Conservation (phyloP, 1,140 invertebrate genomes). For the Aradophagus sp. region DNA sequence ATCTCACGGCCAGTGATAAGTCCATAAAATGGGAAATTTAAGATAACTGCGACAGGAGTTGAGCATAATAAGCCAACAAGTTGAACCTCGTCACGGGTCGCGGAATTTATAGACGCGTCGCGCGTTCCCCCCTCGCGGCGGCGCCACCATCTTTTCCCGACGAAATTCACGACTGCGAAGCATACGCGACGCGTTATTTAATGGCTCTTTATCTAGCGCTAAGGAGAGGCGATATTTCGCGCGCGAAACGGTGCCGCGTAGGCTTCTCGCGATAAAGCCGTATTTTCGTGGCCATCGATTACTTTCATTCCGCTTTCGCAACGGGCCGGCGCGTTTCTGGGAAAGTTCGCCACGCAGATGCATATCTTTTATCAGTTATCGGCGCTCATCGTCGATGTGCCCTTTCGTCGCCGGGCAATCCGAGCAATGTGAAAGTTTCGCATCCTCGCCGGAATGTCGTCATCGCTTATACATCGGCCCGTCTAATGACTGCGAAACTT, state of each 20-base stretch:
- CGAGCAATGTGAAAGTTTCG: background rate
- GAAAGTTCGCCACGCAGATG: slow-evolving; percentile 31
- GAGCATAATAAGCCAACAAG: slow-evolving; percentile 19
- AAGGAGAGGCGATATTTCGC: slow-evolving; percentile 2
- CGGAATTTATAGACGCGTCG: slow-evolving; percentile 16
- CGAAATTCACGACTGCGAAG: too few relatives aligned
- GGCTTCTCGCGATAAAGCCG: slow-evolving; percentile 23
- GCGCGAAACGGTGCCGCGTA: background rate
- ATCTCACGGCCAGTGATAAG: too few relatives aligned
- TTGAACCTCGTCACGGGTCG: slow-evolving; percentile 6
- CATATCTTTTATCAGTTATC: slow-evolving; percentile 51
- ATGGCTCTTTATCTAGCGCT: background rate
- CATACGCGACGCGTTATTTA: background rate
- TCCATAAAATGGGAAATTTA: too few relatives aligned
- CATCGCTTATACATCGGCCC: too few relatives aligned
- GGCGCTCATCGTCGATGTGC: slow-evolving; percentile 20
- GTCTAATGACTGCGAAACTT: too few relatives aligned
- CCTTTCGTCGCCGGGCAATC: slow-evolving; percentile 13
- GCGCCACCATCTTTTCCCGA: too few relatives aligned
- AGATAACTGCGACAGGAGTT: slow-evolving; percentile 10
- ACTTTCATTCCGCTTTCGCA: slow-evolving; percentile 30
- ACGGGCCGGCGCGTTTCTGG: slow-evolving; percentile 22
- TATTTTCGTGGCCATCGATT: slow-evolving; percentile 31
- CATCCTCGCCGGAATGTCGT: slow-evolving; percentile 33
- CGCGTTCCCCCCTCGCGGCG: too few relatives aligned